Evolutionary conservation across 2,113 vertebrate genomes (phyloP).

Genomic region (Periophthalmodon schlosseri): DNA sequence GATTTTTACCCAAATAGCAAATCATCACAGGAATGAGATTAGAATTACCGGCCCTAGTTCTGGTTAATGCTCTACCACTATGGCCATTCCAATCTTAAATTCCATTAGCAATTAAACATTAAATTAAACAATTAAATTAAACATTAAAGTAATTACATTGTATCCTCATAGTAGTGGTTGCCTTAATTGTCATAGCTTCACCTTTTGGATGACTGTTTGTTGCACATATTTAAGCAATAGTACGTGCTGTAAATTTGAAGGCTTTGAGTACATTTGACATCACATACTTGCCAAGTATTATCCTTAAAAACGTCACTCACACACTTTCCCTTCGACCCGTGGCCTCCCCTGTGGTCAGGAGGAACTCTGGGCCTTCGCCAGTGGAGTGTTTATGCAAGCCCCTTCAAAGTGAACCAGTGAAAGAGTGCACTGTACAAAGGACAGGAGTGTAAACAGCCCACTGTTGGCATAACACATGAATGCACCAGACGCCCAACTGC

Average conservation of each 20-base stretch:
- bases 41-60: too few relatives aligned
- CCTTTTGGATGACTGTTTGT: too few relatives aligned
- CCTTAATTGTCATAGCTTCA: too few relatives aligned
- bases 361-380: slow-evolving; percentile 49
- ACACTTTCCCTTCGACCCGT: slow-evolving; percentile 38
- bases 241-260: background rate
- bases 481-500: slow-evolving; percentile 24
- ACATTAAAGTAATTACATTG: too few relatives aligned
- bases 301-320: slow-evolving; percentile 16
- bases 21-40: too few relatives aligned
- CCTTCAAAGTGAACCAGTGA: slow-evolving; percentile 68
- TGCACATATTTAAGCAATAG: background rate
- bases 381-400: slow-evolving; percentile 59
- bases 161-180: too few relatives aligned
- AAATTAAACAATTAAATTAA: too few relatives aligned
- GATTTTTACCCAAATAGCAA: too few relatives aligned
- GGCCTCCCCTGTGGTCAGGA: slow-evolving; percentile 60
- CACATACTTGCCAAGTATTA: slow-evolving; percentile 3
- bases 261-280: background rate
- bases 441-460: slow-evolving; percentile 63
- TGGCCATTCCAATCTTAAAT: too few relatives aligned
- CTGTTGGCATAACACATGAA: slow-evolving; percentile 62
- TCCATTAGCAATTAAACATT: too few relatives aligned
- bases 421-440: slow-evolving; percentile 59
- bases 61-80: too few relatives aligned